These are phyloP conservation scores for Melanerpes formicivorus DNA, from an alignment of 2,113 vertebrate species.

Conservation along the genomic window DNA sequence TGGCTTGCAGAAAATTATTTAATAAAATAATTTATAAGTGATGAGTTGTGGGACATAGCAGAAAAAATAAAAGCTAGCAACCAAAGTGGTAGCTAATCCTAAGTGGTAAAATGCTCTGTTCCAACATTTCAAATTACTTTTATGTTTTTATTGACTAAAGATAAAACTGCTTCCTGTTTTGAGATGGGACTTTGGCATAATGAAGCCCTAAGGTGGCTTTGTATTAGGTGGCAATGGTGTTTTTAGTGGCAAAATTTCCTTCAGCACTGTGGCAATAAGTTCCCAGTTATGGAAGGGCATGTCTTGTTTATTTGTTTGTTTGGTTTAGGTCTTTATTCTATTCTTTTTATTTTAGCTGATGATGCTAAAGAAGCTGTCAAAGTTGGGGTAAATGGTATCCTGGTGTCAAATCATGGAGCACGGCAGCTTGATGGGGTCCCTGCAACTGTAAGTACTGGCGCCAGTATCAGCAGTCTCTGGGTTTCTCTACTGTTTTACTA, in stretches of 20 bases:
- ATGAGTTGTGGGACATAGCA: not conserved
- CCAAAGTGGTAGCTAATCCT: not conserved
- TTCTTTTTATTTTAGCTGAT: conserved; percentile 74
- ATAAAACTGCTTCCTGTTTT: not conserved
- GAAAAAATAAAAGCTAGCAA: not conserved
- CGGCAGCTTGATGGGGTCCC: conserved; percentile 87
- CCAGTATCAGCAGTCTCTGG: not conserved
- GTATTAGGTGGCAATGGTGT: not conserved
- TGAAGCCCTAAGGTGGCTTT: not conserved
- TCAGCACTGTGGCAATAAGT: not conserved
- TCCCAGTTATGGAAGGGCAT: not conserved
- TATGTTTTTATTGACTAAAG: not conserved
- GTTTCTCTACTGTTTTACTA: not conserved
- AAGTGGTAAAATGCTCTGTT: not conserved
- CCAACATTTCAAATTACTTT: not conserved
- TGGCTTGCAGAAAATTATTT: not conserved
- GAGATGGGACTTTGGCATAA: not conserved
- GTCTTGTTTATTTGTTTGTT: not conserved
- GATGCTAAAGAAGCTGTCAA: conserved; percentile 87
- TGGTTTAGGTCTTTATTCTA: no score
- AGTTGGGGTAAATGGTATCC: conserved; percentile 87
- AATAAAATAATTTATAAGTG: not conserved
- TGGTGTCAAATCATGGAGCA: conserved; percentile 96
- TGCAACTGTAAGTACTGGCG: conserved; percentile 82
- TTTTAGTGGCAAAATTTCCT: not conserved